A percentile compares a stretch with the other conserved stretches of the same genome.
These are phyloP conservation scores for Pangasius sanitwongsei DNA, from an alignment of 2,797 vertebrate species.

Conservation along the genomic window DNA sequence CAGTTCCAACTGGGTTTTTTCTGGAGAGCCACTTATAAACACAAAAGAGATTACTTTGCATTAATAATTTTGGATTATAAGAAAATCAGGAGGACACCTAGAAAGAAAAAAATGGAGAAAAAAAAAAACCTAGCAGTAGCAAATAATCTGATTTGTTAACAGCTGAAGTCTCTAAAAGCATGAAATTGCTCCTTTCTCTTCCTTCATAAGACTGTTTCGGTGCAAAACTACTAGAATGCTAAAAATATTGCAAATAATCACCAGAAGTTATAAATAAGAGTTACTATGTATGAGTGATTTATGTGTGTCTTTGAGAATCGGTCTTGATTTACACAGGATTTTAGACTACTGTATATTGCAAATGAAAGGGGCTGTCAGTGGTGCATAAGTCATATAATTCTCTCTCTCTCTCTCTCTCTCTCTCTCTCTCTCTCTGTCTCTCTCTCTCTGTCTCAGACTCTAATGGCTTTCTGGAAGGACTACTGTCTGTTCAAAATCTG, in stretches of 20 bases:
- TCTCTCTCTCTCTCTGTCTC: not conserved
- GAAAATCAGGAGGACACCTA: not conserved
- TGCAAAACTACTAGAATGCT: slow-evolving; percentile 15
- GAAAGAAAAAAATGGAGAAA: not conserved
- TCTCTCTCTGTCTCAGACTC: slow-evolving; percentile 49
- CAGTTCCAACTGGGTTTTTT: not conserved
- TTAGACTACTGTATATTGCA: not conserved
- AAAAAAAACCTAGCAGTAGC: not conserved
- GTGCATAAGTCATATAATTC: slow-evolving; percentile 1
- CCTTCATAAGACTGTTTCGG: not conserved
- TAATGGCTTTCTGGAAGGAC: slow-evolving; percentile 71
- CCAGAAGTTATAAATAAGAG: slow-evolving; percentile 51
- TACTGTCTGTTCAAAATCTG: slow-evolving; percentile 65
- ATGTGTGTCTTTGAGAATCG: not conserved
- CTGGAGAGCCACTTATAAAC: not conserved
- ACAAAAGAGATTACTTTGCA: not conserved
- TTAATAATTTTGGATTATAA: not conserved
- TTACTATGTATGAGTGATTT: not conserved
- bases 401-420: not conserved
- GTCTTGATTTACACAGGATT: not conserved
- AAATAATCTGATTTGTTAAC: not conserved
- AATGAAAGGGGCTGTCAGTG: not conserved
- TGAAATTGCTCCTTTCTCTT: slow-evolving; percentile 41
- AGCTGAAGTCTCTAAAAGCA: not conserved
- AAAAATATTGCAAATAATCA: slow-evolving; percentile 54